Evolutionary conservation across 2,888 invertebrate genomes (phyloP), one percentile per base, ranked within the genome.

Genomic region (Ecdyonurus torrentis): DNA sequence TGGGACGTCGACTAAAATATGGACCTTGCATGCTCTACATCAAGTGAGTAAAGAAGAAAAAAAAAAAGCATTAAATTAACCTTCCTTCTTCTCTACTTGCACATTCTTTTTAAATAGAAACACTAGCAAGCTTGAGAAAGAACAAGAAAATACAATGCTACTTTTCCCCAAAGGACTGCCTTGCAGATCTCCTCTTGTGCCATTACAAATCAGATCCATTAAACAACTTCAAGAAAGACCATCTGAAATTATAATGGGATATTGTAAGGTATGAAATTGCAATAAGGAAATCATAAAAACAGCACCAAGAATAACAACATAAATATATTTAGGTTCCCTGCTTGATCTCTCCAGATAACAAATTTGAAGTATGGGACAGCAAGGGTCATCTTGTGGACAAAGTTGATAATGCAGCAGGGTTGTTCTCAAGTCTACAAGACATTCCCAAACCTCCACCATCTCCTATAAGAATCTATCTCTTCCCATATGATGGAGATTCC

Each of bases 401-500:
- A 64, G 82, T 78, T 0, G 83, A 83, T 69, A 84, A 83, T 70
- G 79, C 79, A 23, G 82, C 77, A 2, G 83, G 82, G n/a, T 74
- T 82, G 63, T 83, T 78, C 71, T 79, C 81, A 1, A 72, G 77
- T 68, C 53, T 74, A 19, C 81, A 81, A 73, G 76, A 75, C 15
- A 67, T 79, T 25, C 81, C 81, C 2, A 71, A 75, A 25, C 65
- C 72, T 50, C 72, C 74, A 63, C 78, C 79, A 23, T 67, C 74
- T 37, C 73, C 78, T 23, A 73, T 73, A 63, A 73, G 78, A 60
- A 68, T 68, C 23, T 70, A 77, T 19, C 67, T 76, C 65, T 80
- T 78, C 67, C 73, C 71, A 52, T 70, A 69, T 61, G 71, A 73
- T 65, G 73, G 74, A 23, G 71, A 72, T 61, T 70, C 72, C 62